phyloP scores from a whole-genome alignment of 2,113 vertebrate species.

The Cyprichromis sp. region DNA sequence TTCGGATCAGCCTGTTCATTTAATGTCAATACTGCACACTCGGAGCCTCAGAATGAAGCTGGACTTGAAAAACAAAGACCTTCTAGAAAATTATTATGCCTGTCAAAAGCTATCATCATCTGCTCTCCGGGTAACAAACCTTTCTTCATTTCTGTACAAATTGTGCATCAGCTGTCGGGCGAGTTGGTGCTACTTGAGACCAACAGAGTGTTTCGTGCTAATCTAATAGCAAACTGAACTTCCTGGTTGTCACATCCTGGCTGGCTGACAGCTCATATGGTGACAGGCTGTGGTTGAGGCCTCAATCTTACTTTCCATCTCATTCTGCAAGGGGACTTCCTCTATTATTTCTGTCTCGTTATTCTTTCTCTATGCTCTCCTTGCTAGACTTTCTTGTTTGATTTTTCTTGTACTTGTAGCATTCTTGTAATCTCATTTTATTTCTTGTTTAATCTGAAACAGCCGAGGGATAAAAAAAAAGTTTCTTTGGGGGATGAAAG shows the following conservation, averaged over 20 bases:
- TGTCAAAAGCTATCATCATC: not conserved
- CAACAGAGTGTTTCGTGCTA: not conserved
- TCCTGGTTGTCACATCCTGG: slow-evolving; percentile 58
- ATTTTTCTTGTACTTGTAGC: not conserved
- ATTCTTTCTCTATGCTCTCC: not conserved
- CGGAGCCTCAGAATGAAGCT: not conserved
- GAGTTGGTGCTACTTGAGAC: not conserved
- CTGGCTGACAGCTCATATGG: slow-evolving; percentile 23
- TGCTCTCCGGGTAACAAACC: not conserved
- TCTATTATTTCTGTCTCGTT: not conserved
- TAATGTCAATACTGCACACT: not conserved
- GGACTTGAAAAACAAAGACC: not conserved
- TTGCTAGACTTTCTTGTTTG: not conserved
- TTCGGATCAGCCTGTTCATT: no score
- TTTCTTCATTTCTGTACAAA: not conserved
- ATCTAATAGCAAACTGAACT: not conserved
- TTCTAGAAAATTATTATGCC: not conserved
- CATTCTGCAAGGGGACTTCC: not conserved
- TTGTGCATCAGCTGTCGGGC: not conserved
- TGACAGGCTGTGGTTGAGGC: slow-evolving; percentile 39
- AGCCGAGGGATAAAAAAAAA: not conserved
- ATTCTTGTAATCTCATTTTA: not conserved
- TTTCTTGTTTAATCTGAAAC: not conserved
- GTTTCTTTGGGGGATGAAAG: not conserved
- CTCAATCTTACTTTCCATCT: slow-evolving; percentile 14